Conservation (phyloP, 2,797 vertebrate species). For the Galagoides demidoff region DNA sequence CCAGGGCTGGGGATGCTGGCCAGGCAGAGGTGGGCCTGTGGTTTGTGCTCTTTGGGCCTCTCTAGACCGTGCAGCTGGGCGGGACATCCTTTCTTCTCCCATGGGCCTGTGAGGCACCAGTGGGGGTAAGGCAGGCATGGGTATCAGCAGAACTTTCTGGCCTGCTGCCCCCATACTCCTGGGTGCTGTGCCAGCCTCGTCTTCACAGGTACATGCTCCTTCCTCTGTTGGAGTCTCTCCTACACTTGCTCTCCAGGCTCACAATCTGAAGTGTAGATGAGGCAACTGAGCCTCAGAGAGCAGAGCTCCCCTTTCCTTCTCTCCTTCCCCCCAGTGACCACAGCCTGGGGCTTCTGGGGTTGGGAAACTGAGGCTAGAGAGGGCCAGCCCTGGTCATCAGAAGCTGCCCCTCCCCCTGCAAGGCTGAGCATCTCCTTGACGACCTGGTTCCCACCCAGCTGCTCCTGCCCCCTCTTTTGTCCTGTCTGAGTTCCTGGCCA, state of each 20-base stretch:
- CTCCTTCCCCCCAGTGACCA: neutral
- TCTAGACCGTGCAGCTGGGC: neutral
- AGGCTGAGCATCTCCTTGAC: constrained; percentile 52
- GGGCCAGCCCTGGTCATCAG: neutral
- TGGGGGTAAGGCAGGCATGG: neutral
- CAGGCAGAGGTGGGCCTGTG: neutral
- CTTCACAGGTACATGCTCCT: neutral
- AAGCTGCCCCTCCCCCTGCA: constrained; percentile 11
- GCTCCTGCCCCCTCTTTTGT: constrained; percentile 72
- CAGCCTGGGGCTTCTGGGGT: neutral
- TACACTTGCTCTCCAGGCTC: neutral
- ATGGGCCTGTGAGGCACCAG: neutral
- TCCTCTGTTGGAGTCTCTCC: neutral
- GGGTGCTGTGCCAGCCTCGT: neutral
- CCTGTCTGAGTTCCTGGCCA: constrained; percentile 45
- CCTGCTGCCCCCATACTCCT: neutral
- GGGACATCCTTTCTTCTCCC: neutral
- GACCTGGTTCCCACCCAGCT: constrained; percentile 60
- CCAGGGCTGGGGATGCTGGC: neutral
- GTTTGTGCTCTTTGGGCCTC: neutral
- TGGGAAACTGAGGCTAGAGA: constrained; percentile 72
- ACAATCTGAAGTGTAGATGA: neutral
- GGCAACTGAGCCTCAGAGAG: neutral
- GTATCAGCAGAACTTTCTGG: neutral
- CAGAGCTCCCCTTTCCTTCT: neutral